Evolutionary conservation across 2,888 invertebrate genomes (phyloP), one percentile per base, ranked within the genome.

Genomic region (Andrena camellia): DNA sequence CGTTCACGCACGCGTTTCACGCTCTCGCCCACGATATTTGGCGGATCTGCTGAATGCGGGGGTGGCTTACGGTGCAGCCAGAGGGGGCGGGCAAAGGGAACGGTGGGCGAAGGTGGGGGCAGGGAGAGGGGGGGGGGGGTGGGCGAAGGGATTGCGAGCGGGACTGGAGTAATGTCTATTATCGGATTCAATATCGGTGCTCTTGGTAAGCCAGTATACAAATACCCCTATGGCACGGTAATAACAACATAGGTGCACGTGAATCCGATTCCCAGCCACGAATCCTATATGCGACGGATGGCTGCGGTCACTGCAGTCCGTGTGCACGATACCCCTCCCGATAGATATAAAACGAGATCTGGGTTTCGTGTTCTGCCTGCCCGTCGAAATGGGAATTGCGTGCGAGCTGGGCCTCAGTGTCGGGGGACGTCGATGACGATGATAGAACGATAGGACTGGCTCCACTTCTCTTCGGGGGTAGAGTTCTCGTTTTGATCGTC

Each of bases 121-220:
- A 2, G 20, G 20, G 5, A 20, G 2, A 26, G 13, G 13, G 29
- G 4, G 60, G 63, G 69, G 57, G 70, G 63, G 52, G 57, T 68
- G 63, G 52, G 68, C 79, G 81, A 80, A 54, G 76, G 63, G 67
- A 64, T 35, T 23, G 90, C 20, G 74, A 57, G 35, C 33, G 77
- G 85, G 82, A 82, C 83, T 74, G 87, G 89, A 90, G 91, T 92
- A 92, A 92, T 92, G 92, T 93, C 93, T 93, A 93, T 93, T 93
- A 93, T 93, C 92, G 93, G 93, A 93, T 93, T 93, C 92, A 93
- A 93, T 93, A 93, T 93, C 93, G 91, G 91, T 92, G 92, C 93
- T 91, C 92, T 92, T 88, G 93, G 93, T 93, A 93, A 93, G 93
- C 93, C 93, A 93, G 92, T 92, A 89, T 89, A 93, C 93, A 93